Percentiles rank a stretch among this genome's conserved stretches.
phyloP scores from a whole-genome alignment of 2,797 vertebrate genomes.

The Parauchenoglanis ngamensis region DNA sequence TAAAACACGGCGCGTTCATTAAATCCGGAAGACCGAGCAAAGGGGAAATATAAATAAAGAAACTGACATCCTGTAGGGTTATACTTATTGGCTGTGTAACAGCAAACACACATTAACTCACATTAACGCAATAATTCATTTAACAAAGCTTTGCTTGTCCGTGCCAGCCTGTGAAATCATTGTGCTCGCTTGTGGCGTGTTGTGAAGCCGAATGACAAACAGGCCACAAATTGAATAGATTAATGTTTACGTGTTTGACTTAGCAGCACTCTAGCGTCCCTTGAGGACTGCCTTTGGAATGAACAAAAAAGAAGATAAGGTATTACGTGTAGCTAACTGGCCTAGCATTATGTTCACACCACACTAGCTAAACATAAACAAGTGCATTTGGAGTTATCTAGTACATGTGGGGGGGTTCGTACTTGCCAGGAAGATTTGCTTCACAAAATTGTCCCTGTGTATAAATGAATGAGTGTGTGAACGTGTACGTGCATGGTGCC shows the following conservation, averaged over 20 bases:
- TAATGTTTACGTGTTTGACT: neutral
- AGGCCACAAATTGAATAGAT: neutral
- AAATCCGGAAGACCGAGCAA: neutral
- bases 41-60: conserved; percentile 3
- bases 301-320: neutral
- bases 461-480: neutral
- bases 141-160: neutral
- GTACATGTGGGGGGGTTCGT: no score
- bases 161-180: neutral
- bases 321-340: neutral
- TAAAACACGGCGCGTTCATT: neutral
- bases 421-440: neutral
- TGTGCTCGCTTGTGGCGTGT: neutral
- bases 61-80: neutral
- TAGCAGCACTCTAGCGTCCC: neutral
- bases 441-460: neutral
- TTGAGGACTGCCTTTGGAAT: neutral
- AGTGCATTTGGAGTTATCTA: neutral
- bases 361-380: neutral
- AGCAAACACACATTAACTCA: neutral
- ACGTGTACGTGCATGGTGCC: neutral
- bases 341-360: neutral
- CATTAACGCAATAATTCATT: neutral
- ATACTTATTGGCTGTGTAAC: neutral
- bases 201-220: neutral